These are phyloP conservation scores for Hipparchia semele DNA, from an alignment of 2,888 invertebrate species.

Conservation along the genomic window DNA sequence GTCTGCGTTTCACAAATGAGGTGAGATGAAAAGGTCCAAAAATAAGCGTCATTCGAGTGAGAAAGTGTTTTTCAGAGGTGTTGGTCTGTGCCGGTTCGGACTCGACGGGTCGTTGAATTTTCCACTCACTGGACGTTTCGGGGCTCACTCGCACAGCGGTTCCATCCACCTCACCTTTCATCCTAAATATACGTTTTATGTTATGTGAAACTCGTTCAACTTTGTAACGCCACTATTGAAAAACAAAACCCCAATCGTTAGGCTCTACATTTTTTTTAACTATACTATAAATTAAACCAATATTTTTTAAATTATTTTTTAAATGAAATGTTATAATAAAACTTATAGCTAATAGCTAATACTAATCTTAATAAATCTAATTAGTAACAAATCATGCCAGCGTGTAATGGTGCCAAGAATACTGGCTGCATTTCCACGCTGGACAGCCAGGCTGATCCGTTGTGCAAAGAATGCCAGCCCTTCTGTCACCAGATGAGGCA, in stretches of 20 bases:
- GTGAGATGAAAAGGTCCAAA: slow-evolving; percentile 79
- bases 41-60: slow-evolving; percentile 78
- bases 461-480: no score
- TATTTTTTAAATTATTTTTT: no score
- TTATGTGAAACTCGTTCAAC: slow-evolving; percentile 34
- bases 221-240: slow-evolving; percentile 10
- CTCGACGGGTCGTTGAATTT: slow-evolving; percentile 80
- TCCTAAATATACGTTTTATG: slow-evolving; percentile 56
- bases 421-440: no score
- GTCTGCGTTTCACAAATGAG: slow-evolving; percentile 71
- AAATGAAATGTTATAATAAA: no score
- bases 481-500: no score
- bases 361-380: no score
- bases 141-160: slow-evolving; percentile 65
- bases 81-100: slow-evolving; percentile 75
- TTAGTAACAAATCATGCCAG: no score
- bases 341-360: no score
- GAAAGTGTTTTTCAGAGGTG: slow-evolving; percentile 80
- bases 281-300: no score
- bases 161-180: slow-evolving; percentile 69
- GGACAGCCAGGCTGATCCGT: no score
- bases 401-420: no score
- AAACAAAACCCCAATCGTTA: background rate
- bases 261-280: background rate
- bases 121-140: slow-evolving; percentile 78